phyloP scores from a whole-genome alignment of 2,113 vertebrate genomes.

The Hemiscyllium ocellatum region DNA sequence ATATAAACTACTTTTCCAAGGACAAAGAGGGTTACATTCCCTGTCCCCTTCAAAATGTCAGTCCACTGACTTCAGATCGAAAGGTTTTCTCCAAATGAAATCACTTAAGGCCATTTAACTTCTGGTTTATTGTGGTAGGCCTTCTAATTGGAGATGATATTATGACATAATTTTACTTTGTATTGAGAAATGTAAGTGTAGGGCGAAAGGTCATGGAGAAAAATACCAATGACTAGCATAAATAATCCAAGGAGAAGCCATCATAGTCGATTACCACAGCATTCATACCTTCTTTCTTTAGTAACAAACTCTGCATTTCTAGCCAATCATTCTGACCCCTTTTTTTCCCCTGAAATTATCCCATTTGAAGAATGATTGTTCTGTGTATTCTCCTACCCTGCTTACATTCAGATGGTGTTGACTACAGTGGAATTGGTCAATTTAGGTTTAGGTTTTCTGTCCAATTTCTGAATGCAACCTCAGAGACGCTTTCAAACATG shows the following conservation, averaged over 20 bases:
- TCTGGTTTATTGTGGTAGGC: background rate
- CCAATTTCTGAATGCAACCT: background rate
- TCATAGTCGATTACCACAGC: no score
- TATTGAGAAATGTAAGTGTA: background rate
- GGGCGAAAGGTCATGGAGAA: no score
- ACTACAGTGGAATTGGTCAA: background rate
- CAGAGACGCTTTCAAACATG: background rate
- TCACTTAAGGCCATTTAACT: background rate
- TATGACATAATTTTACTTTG: background rate
- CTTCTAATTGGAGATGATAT: background rate
- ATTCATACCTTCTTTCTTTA: no score
- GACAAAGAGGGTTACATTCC: background rate
- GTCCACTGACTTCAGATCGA: background rate
- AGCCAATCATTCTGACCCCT: no score
- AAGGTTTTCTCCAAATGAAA: background rate
- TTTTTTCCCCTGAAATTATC: no score
- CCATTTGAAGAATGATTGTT: background rate
- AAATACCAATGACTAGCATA: background rate
- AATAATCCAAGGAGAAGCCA: no score
- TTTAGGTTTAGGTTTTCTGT: background rate
- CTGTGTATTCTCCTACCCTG: background rate
- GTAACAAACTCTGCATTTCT: no score
- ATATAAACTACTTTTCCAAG: background rate
- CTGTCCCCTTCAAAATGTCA: background rate
- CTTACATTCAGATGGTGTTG: background rate